Conservation (phyloP, 2,888 invertebrate species). For the Heliconius sara region DNA sequence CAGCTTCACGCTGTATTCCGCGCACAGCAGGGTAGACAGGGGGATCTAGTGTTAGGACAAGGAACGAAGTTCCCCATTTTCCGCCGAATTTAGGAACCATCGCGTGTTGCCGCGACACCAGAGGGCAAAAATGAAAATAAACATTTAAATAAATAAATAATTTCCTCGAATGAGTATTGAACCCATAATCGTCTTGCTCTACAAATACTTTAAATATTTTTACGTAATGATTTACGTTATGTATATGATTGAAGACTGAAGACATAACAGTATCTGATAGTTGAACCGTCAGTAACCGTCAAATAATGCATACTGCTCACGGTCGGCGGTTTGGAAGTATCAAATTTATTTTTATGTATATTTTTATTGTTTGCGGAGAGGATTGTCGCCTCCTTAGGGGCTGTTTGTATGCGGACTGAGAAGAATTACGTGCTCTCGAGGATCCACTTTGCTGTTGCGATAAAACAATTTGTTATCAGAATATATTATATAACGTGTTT, state of each 20-base stretch:
- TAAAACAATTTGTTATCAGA: constrained; percentile 80
- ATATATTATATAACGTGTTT: constrained; percentile 41
- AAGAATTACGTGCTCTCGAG: constrained; percentile 75
- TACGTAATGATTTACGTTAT: too few species aligned
- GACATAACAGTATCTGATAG: constrained; percentile 39
- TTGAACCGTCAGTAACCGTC: constrained; percentile 45
- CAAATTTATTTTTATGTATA: constrained; percentile 82
- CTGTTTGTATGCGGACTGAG: constrained; percentile 81
- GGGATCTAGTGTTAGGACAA: too few species aligned
- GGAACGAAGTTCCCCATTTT: too few species aligned
- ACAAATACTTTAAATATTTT: background rate
- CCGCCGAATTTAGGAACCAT: too few species aligned
- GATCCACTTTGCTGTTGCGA: constrained; percentile 71
- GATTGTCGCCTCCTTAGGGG: constrained; percentile 80
- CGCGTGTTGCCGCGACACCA: too few species aligned
- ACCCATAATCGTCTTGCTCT: too few species aligned
- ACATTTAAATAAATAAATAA: too few species aligned
- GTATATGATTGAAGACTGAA: background rate
- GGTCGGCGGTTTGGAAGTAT: constrained; percentile 69
- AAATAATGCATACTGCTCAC: constrained; percentile 68
- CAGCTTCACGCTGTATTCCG: too few species aligned
- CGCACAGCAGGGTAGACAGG: too few species aligned
- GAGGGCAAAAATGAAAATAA: too few species aligned
- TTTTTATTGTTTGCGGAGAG: constrained; percentile 80
- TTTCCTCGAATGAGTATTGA: too few species aligned